Percentiles rank a stretch among this genome's conserved stretches.
phyloP scores from a whole-genome alignment of 2,888 invertebrate species.

The Pyrocoelia pectoralis region DNA sequence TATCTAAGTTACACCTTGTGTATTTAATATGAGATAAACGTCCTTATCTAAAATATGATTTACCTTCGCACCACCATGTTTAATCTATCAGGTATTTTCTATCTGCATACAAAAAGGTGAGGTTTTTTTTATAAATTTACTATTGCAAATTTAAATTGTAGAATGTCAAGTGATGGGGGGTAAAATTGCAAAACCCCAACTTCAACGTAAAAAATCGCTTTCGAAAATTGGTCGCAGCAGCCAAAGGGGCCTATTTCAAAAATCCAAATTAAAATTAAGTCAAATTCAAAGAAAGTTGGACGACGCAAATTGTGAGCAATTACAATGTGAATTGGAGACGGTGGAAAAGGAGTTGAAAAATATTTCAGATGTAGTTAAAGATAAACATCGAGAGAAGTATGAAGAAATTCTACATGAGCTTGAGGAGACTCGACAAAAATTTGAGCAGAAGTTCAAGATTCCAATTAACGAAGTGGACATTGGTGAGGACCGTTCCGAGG shows the following conservation, averaged over 20 bases:
- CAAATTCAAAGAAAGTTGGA: slow-evolving; percentile 17
- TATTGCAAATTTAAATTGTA: background rate
- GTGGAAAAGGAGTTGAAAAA: slow-evolving; percentile 11
- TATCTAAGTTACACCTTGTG: slow-evolving; percentile 23
- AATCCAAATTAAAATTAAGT: slow-evolving; percentile 7
- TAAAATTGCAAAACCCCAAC: slow-evolving; percentile 14
- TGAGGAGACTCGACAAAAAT: slow-evolving; percentile 7
- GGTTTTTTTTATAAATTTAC: background rate
- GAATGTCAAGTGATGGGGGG: background rate
- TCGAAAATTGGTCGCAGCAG: slow-evolving; percentile 12
- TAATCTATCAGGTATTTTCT: background rate
- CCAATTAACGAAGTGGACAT: background rate
- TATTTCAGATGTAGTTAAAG: slow-evolving; percentile 14
- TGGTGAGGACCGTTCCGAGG: background rate
- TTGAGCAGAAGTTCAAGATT: slow-evolving; percentile 3
- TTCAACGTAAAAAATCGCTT: slow-evolving; percentile 12
- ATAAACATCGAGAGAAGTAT: slow-evolving; percentile 18
- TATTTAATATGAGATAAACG: slow-evolving; percentile 19
- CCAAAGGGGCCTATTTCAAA: slow-evolving; percentile 24
- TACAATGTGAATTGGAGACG: slow-evolving; percentile 4
- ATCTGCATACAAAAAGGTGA: background rate
- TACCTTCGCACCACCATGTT: background rate
- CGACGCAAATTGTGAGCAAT: background rate
- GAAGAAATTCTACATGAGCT: slow-evolving; percentile 11
- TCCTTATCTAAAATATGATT: slow-evolving; percentile 15